These are phyloP conservation scores for Heliconius melpomene DNA, from an alignment of 1,140 invertebrate species.

Conservation along the genomic window DNA sequence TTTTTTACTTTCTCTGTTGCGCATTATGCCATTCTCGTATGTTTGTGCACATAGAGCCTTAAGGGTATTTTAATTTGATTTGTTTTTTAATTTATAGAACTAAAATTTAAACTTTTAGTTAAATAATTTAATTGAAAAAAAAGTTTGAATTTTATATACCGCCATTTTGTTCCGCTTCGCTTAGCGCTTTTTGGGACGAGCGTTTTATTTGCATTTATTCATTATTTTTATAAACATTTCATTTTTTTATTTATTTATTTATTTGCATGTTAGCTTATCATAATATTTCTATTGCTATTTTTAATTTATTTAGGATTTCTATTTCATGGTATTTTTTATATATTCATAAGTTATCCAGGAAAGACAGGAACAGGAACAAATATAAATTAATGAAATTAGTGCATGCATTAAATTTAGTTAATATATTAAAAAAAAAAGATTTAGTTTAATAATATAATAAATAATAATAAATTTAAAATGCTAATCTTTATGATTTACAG, in stretches of 20 bases:
- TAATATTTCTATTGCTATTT: conserved; percentile 16
- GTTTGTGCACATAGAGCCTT: conserved; percentile 36
- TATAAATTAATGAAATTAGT: neutral
- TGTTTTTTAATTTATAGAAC: neutral
- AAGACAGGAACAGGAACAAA: neutral
- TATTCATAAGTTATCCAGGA: neutral
- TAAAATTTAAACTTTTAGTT: conserved; percentile 20
- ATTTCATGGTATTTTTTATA: neutral
- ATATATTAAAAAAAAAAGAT: neutral
- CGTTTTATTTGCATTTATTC: conserved; percentile 33
- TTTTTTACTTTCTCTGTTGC: conserved; percentile 66
- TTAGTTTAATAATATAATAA: neutral
- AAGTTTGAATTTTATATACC: conserved; percentile 15
- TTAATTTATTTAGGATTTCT: neutral
- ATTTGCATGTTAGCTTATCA: conserved; percentile 24
- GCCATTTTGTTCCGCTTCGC: conserved; percentile 38
- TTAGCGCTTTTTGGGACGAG: conserved; percentile 53
- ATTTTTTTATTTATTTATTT: conserved; percentile 18
- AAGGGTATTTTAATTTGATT: conserved; percentile 7
- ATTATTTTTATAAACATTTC: conserved; percentile 16
- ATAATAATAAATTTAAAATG: neutral
- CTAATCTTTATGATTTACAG: neutral
- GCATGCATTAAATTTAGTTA: neutral
- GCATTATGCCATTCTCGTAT: conserved; percentile 59
- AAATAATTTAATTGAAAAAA: conserved; percentile 18